Base-by-base conservation (phyloP, 1,140 invertebrate genomes). In the Solen grandis region DNA sequence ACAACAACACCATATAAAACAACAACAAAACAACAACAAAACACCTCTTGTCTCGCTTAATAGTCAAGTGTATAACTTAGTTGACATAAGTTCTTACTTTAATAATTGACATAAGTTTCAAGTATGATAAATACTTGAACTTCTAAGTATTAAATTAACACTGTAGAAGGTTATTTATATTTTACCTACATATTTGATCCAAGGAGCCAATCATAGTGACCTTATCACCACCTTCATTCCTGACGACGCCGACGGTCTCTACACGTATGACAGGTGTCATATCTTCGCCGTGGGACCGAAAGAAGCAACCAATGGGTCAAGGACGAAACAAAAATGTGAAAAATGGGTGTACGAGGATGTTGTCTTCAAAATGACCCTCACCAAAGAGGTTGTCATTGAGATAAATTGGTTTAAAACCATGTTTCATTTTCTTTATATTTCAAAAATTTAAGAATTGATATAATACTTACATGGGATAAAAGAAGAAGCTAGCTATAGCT, bases 281-380 rank as follows among this genome's bases (percentile, higher is more conserved):
- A 29, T 70, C 59, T 63, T 57, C 66, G 22, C 46, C n/a, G n/a
- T n/a, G n/a, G n/a, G 22, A 70, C 25, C 66, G n/a, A 46, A 25
- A 36, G 33, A 66, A 3, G 27, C 50, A 5, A 25, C 31, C n/a
- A 22, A 65, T 46, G 79, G 60, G 16, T 27, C 50, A 13, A 57
- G 59, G 38, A 29, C 52, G 0, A 33, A 33, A 35, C 52, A 81
- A 46, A 19, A 65, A 60, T 81, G 79, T 63, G 16, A 38, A 14
- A 27, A 50, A 29, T 81, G 79, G 79, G 79, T 81, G 29, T 81
- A 81, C 38, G 79, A 81, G 46, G 46, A 46, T 5, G 73, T 70
- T 10, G 60, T 74, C 13, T 81, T 65, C 33, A 63, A 41, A 35
- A 57, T 46, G 1, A 74, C 79, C 19, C 31, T 81, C 13, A 62